Evolutionary conservation across 2,797 vertebrate genomes (phyloP), one percentile per base, ranked within the genome.

Genomic region (Sebastes diaconus): DNA sequence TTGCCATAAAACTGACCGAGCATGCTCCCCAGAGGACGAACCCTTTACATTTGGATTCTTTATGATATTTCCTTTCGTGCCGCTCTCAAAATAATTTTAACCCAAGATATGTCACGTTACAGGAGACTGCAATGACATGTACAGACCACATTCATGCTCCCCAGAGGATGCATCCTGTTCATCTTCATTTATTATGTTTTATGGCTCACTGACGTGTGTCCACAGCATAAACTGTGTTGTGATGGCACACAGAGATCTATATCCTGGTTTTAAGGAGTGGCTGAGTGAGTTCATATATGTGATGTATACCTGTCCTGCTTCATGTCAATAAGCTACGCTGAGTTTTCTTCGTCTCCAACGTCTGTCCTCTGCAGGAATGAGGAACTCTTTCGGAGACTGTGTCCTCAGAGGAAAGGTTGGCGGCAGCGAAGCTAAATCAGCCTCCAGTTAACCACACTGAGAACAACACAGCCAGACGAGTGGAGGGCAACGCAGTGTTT

Each of bases 401-500:
- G 42, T 75, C 68, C 73, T 76, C 1, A 64, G 36, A 80, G 58
- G 27, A 80, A 58, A 80, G 24, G 67, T 67, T 83, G 76, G 65
- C 64, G 30, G 68, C 36, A 39, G 22, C 7, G 5, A 55, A 30
- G 34, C 70, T 11, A 66, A 69, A 73, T 77, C 65, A 30, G 58
- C 70, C 68, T 76, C 46, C 64, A 68, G 68, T 29, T 4, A 50
- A 68, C 68, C 77, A 18, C 73, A 77, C 29, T 22, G 74, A 59
- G 52, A 69, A 59, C 52, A 73, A 59, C 64, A 22, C 20, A 42
- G 67, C 8, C 73, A 52, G 61, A 70, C 20, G 66, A 79, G 71
- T 77, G 71, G 64, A 80, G 77, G 78, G 83, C 69, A 73, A 52
- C 82, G 2, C 74, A 55, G 64, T 55, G 69, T 77, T 80, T 74